phyloP scores from a whole-genome alignment of 2,888 invertebrate genomes.

The Cataglyphis albicans region DNA sequence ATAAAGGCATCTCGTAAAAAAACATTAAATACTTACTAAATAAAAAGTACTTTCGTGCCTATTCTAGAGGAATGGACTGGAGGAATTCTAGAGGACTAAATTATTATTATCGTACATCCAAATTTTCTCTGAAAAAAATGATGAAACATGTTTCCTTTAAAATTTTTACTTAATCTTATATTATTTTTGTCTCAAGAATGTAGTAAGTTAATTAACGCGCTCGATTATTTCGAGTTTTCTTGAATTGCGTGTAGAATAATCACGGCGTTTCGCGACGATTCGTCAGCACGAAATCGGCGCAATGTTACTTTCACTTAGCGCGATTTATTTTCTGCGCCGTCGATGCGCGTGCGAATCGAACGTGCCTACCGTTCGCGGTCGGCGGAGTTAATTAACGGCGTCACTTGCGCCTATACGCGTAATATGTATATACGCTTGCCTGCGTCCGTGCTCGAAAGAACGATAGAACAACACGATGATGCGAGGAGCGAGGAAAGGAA shows the following conservation, averaged over 20 bases:
- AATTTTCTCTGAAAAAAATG: neutral
- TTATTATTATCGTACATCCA: neutral
- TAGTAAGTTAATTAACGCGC: neutral
- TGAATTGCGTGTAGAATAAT: conserved; percentile 26
- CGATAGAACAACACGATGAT: neutral
- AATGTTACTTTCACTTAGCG: conserved; percentile 70
- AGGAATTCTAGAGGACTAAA: neutral
- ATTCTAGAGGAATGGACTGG: neutral
- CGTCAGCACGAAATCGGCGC: conserved; percentile 44
- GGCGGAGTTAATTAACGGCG: conserved; percentile 63
- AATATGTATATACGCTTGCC: neutral
- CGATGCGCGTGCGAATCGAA: conserved; percentile 65
- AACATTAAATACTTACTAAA: neutral
- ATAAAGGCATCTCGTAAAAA: neutral
- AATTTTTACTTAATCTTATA: neutral
- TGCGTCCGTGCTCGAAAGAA: neutral
- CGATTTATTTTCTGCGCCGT: conserved; percentile 68
- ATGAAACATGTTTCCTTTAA: neutral
- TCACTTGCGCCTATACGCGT: conserved; percentile 7
- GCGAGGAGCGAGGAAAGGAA: neutral
- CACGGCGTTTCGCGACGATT: conserved; percentile 44
- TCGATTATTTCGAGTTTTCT: neutral
- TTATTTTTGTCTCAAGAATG: neutral
- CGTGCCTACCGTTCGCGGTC: conserved; percentile 41
- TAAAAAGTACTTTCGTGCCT: neutral